A percentile compares a stretch with the other conserved stretches of the same genome.
phyloP scores from a whole-genome alignment of 2,113 vertebrate genomes.

The Alethe castanea region DNA sequence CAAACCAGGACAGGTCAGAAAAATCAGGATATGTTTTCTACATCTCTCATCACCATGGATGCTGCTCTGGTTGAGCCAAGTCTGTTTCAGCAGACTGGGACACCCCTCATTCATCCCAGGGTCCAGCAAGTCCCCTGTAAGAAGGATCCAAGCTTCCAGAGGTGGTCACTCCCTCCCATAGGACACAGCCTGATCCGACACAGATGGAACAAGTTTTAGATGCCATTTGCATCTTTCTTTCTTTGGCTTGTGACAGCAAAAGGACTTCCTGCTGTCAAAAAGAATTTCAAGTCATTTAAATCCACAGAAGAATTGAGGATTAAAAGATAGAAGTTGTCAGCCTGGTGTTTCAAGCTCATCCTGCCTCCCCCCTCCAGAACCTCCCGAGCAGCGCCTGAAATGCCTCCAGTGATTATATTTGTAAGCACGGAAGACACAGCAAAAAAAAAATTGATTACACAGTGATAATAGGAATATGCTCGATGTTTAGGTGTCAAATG shows the following conservation, averaged over 20 bases:
- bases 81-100: not conserved
- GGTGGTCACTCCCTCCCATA: not conserved
- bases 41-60: not conserved
- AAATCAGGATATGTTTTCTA: not conserved
- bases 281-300: not conserved
- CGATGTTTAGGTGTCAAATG: conserved; percentile 60
- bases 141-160: not conserved
- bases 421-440: not conserved
- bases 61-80: not conserved
- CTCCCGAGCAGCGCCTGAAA: not conserved
- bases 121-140: accelerated
- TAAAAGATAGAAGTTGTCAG: conserved; percentile 22
- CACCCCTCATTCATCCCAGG: not conserved
- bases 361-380: not conserved
- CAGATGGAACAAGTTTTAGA: not conserved
- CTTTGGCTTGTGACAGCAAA: not conserved
- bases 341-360: not conserved
- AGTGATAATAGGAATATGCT: conserved; percentile 40
- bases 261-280: conserved; percentile 19
- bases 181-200: not conserved
- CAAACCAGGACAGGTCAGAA: not conserved
- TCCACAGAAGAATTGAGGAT: conserved; percentile 9
- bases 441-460: conserved; percentile 37
- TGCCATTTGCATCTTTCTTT: not conserved
- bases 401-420: conserved; percentile 8